phyloP scores from a whole-genome alignment of 2,888 invertebrate genomes.

The Sarcophaga subvicina region DNA sequence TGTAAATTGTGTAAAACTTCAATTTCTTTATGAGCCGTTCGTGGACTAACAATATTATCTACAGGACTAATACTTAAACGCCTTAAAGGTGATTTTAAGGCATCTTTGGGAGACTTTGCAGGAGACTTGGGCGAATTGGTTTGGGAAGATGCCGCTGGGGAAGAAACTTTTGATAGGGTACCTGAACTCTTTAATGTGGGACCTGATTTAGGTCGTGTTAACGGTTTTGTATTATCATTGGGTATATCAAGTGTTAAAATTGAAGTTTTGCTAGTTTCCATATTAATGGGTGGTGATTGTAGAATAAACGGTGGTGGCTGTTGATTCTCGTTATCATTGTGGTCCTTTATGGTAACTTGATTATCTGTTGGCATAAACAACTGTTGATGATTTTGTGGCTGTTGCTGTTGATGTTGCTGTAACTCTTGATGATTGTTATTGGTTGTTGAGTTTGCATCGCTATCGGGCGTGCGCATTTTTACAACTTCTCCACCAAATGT shows the following conservation, averaged over 20 bases:
- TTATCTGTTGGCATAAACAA: not conserved
- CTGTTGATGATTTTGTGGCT: constrained; percentile 30
- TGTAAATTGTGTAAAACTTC: constrained; percentile 88
- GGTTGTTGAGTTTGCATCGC: constrained; percentile 85
- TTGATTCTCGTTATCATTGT: constrained; percentile 41
- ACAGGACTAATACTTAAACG: constrained; percentile 82
- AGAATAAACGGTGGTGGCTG: constrained; percentile 49
- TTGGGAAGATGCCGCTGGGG: constrained; percentile 45
- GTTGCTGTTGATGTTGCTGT: constrained; percentile 72
- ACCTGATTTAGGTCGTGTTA: constrained; percentile 65
- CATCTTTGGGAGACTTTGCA: constrained; percentile 67
- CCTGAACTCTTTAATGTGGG: not conserved
- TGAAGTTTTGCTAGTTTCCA: constrained; percentile 70
- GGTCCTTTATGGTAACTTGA: not conserved
- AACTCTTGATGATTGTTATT: constrained; percentile 63
- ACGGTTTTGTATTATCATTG: constrained; percentile 80
- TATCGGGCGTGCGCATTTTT: constrained; percentile 92
- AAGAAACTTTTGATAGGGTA: not conserved
- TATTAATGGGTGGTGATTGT: constrained; percentile 51
- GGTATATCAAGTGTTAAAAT: constrained; percentile 79
- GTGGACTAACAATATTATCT: constrained; percentile 81
- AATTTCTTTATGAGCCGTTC: constrained; percentile 84
- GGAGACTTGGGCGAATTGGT: constrained; percentile 64
- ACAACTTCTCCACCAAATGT: constrained; percentile 94
- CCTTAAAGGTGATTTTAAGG: constrained; percentile 76